A percentile compares a stretch with the other conserved stretches of the same genome.
phyloP scores from a whole-genome alignment of 2,797 vertebrate genomes.

The Falco biarmicus region DNA sequence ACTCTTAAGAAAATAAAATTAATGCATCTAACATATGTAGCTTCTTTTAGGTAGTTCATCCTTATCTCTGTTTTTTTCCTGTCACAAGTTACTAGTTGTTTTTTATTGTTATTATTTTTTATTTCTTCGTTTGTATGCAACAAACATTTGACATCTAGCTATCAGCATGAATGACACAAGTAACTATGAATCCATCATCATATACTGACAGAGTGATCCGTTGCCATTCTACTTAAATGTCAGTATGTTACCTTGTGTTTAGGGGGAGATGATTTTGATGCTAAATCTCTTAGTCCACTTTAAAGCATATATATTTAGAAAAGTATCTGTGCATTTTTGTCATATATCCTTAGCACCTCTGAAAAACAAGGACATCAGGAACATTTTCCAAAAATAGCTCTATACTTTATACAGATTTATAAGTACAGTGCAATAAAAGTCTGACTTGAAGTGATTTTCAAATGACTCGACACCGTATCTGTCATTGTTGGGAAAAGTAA shows the following conservation, averaged over 20 bases:
- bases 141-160: background rate
- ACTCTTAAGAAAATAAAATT: background rate
- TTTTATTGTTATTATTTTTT: background rate
- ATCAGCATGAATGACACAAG: background rate
- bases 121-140: background rate
- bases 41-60: background rate
- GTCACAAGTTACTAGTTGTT: background rate
- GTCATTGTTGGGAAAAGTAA: background rate
- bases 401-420: background rate
- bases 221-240: background rate
- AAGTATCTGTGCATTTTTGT: background rate
- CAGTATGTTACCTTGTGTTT: background rate
- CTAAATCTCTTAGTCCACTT: background rate
- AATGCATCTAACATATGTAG: background rate
- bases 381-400: background rate
- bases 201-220: background rate
- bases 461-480: background rate
- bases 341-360: background rate
- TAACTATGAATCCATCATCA: background rate
- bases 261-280: background rate
- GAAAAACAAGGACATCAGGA: background rate
- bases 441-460: background rate
- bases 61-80: background rate
- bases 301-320: background rate
- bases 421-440: background rate